These are phyloP conservation scores for Grapholita molesta DNA, from an alignment of 1,140 invertebrate species.

Conservation along the genomic window DNA sequence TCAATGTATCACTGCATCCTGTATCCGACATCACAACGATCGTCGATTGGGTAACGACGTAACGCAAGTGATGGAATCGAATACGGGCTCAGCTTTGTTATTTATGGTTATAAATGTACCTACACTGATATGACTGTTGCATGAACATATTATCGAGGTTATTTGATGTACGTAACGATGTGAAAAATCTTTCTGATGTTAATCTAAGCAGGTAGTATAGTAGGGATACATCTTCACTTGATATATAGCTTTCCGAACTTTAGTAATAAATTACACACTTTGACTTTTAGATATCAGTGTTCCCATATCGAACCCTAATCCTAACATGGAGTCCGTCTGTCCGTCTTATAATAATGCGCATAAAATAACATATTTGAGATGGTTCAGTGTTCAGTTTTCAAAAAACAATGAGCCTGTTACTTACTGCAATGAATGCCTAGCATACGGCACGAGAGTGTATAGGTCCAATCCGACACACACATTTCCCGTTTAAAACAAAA, in stretches of 20 bases:
- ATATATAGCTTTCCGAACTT: neutral
- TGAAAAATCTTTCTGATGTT: neutral
- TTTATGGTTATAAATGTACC: neutral
- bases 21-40: neutral
- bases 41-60: neutral
- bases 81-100: conserved; percentile 7
- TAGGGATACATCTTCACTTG: neutral
- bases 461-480: neutral
- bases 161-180: conserved; percentile 6
- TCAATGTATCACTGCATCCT: neutral
- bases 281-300: too few relatives aligned
- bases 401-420: too few relatives aligned
- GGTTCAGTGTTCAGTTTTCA: too few relatives aligned
- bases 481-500: neutral
- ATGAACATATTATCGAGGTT: conserved; percentile 1
- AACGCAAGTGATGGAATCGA: neutral
- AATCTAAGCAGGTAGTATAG: neutral
- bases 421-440: too few relatives aligned
- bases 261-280: too few relatives aligned
- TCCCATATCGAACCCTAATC: too few relatives aligned
- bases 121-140: conserved; percentile 5
- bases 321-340: too few relatives aligned
- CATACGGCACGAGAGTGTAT: too few relatives aligned
- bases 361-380: too few relatives aligned
- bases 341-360: too few relatives aligned